These are phyloP conservation scores for Branchipolynoe longqiensis DNA, from an alignment of 2,888 invertebrate genomes.

Conservation along the genomic window DNA sequence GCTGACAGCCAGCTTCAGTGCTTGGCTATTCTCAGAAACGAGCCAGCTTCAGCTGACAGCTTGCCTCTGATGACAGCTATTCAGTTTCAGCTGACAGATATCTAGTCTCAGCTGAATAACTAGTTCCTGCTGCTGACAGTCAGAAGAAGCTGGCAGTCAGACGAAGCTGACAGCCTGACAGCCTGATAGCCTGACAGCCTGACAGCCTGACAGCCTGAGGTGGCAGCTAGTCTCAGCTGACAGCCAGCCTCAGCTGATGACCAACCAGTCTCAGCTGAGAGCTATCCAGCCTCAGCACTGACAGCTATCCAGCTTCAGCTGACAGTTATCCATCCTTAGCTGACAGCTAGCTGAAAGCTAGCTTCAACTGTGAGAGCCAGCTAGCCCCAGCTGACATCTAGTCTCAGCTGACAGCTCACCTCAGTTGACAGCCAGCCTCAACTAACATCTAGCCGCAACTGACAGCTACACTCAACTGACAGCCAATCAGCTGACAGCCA, in stretches of 20 bases:
- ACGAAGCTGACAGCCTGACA: not conserved
- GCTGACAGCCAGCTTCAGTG: too few relatives aligned
- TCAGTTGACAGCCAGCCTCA: not conserved
- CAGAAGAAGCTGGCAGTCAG: not conserved
- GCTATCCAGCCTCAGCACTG: not conserved
- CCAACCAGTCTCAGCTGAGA: not conserved
- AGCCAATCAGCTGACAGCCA: not conserved
- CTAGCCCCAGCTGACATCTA: not conserved
- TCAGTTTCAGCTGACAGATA: too few relatives aligned
- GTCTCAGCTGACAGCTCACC: not conserved
- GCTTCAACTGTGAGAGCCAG: not conserved
- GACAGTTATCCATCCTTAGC: not conserved
- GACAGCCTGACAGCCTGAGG: not conserved
- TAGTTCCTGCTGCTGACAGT: too few relatives aligned
- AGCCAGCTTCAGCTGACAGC: not conserved
- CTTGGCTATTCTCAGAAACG: too few relatives aligned
- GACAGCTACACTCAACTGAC: not conserved
- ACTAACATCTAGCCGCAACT: not conserved
- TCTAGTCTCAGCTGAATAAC: too few relatives aligned
- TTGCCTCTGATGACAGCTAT: not conserved
- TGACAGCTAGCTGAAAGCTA: not conserved
- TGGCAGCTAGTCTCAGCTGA: not conserved
- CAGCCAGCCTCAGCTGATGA: not conserved
- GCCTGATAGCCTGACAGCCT: not conserved
- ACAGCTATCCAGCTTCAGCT: not conserved